Conservation (phyloP, 2,888 invertebrate genomes). For the Phalangium opilio region DNA sequence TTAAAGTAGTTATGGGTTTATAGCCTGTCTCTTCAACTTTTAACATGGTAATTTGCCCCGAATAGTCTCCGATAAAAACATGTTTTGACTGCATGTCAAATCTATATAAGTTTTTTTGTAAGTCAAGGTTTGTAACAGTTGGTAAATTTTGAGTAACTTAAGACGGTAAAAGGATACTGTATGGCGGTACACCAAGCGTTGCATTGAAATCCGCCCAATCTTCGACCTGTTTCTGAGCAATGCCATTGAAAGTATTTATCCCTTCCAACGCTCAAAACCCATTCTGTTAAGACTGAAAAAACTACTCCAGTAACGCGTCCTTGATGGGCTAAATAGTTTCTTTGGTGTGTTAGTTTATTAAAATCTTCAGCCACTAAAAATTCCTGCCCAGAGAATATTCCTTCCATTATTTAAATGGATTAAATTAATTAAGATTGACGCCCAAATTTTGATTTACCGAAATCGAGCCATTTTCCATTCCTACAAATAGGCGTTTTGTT, state of each 20-base stretch:
- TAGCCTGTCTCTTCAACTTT: slow-evolving; percentile 62
- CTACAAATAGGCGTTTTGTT: slow-evolving; percentile 78
- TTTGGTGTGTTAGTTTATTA: slow-evolving; percentile 71
- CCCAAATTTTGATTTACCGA: slow-evolving; percentile 33
- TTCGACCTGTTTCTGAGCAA: slow-evolving; percentile 78
- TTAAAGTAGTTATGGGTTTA: slow-evolving; percentile 69
- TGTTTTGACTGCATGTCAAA: slow-evolving; percentile 89
- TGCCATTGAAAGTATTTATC: slow-evolving; percentile 90
- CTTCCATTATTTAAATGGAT: too few species aligned
- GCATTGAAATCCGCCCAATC: slow-evolving; percentile 72
- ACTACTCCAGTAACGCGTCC: slow-evolving; percentile 68
- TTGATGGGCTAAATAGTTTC: slow-evolving; percentile 64
- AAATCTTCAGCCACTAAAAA: slow-evolving; percentile 82
- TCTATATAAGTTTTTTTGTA: slow-evolving; percentile 46
- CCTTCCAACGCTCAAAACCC: slow-evolving; percentile 81
- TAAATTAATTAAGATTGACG: neutral
- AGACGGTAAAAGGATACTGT: slow-evolving; percentile 60
- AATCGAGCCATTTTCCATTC: slow-evolving; percentile 84
- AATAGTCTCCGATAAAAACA: slow-evolving; percentile 92
- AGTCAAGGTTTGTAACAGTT: neutral
- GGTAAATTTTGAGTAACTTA: neutral
- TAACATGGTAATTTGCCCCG: slow-evolving; percentile 89
- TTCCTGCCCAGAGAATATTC: too few species aligned
- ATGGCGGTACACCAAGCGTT: slow-evolving; percentile 85
- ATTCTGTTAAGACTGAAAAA: slow-evolving; percentile 66